Evolutionary conservation across 1,140 invertebrate genomes (phyloP).

Genomic region (Papilio xuthus): DNA sequence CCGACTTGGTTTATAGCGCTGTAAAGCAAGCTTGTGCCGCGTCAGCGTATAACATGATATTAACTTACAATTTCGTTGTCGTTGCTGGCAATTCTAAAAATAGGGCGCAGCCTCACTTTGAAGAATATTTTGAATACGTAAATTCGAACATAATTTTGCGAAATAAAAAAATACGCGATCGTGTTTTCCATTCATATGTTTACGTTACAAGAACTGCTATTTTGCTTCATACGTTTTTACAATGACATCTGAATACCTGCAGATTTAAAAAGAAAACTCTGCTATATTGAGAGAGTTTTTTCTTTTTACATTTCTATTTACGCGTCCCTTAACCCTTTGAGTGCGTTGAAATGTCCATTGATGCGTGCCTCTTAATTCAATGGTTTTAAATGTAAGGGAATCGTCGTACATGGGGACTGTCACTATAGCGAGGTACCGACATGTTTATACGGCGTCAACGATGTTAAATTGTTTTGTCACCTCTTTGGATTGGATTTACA

Average conservation of each 20-base stretch:
- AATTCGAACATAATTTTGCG: too few relatives aligned
- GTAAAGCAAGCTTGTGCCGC: conserved; percentile 68
- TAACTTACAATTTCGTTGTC: conserved; percentile 66
- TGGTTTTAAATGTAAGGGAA: conserved; percentile 25
- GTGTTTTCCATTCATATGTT: conserved; percentile 9
- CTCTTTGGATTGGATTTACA: background rate
- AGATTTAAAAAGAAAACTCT: conserved; percentile 15
- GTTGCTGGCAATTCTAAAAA: conserved; percentile 40
- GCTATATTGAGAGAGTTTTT: background rate
- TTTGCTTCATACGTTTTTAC: background rate
- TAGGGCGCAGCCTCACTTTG: conserved; percentile 34
- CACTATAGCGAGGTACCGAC: background rate
- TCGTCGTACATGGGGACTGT: background rate
- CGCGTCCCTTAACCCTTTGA: conserved; percentile 18
- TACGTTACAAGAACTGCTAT: background rate
- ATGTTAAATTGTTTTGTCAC: conserved; percentile 27
- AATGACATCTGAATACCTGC: conserved; percentile 23
- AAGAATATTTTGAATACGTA: too few relatives aligned
- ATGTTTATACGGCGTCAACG: conserved; percentile 5
- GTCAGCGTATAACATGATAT: conserved; percentile 66
- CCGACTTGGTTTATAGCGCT: conserved; percentile 69
- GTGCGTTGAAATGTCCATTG: conserved; percentile 24
- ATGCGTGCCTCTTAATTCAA: conserved; percentile 26
- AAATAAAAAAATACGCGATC: background rate
- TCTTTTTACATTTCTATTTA: conserved; percentile 31